Percentiles rank a stretch among this genome's conserved stretches.
Evolutionary conservation across 2,888 invertebrate species (phyloP).

Genomic region (Nasonia oneida): DNA sequence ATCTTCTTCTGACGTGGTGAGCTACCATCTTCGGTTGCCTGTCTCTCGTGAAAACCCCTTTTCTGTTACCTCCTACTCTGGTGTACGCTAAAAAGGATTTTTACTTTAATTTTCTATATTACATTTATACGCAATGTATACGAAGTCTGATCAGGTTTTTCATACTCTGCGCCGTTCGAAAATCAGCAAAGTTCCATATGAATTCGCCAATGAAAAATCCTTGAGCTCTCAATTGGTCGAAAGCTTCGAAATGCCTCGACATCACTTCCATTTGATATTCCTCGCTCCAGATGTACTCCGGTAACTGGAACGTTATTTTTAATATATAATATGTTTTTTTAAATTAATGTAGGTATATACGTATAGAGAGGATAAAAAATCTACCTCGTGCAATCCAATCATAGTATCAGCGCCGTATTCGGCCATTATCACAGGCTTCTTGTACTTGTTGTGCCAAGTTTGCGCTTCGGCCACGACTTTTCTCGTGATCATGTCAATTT

Average conservation of each 20-base stretch:
- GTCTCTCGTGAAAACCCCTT: conserved; percentile 93
- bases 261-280: conserved; percentile 94
- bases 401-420: conserved; percentile 98
- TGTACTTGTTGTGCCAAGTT: conserved; percentile 89
- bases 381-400: conserved; percentile 93
- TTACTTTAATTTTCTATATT: background rate
- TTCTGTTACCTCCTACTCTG: conserved; percentile 92
- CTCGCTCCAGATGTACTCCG: conserved; percentile 91
- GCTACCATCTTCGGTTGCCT: conserved; percentile 96
- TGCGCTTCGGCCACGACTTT: conserved; percentile 88
- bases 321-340: background rate
- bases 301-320: conserved; percentile 28
- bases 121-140: background rate
- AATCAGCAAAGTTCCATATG: conserved; percentile 99
- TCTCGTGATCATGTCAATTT: conserved; percentile 86
- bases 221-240: conserved; percentile 88
- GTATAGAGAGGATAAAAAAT: conserved; percentile 74
- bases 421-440: conserved; percentile 94
- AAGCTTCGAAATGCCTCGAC: conserved; percentile 93
- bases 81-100: conserved; percentile 82
- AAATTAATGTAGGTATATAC: conserved; percentile 73
- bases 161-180: conserved; percentile 92
- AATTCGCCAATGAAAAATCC: conserved; percentile 96
- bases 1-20: conserved; percentile 89
- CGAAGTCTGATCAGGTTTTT: background rate